Percentiles rank a stretch among this genome's conserved stretches.
Conservation (phyloP, 2,797 vertebrate species). For the Calcarius lapponicus region DNA sequence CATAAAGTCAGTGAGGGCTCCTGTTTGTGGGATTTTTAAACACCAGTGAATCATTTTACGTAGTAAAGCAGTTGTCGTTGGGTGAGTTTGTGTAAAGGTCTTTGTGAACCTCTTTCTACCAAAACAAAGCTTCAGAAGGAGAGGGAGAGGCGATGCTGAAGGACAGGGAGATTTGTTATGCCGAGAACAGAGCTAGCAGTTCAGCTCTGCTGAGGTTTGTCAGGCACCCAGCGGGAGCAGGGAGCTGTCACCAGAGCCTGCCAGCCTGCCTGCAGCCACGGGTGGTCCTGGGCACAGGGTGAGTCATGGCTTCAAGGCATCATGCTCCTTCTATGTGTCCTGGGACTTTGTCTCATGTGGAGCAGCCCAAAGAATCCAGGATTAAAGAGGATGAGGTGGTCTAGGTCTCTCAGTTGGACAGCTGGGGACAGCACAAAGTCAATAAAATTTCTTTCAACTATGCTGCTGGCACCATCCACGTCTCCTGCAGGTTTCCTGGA, state of each 20-base stretch:
- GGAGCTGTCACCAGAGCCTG: neutral
- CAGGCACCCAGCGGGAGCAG: neutral
- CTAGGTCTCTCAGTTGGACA: neutral
- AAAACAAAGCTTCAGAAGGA: conserved; percentile 9
- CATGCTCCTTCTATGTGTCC: neutral
- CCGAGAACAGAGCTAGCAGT: neutral
- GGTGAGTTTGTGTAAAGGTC: conserved; percentile 21
- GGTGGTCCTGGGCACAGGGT: fast-evolving
- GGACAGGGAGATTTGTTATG: neutral
- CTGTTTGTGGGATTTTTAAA: conserved; percentile 60
- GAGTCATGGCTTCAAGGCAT: neutral
- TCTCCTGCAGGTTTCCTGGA: neutral
- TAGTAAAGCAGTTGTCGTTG: neutral
- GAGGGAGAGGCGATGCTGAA: neutral
- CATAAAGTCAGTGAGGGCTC: conserved; percentile 36
- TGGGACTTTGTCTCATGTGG: fast-evolving
- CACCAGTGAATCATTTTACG: conserved; percentile 46
- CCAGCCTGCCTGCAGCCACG: fast-evolving
- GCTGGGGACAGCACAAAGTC: neutral
- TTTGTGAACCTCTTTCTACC: neutral
- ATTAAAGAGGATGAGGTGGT: neutral
- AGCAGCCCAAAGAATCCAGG: neutral
- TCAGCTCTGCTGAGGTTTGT: neutral
- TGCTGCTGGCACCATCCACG: neutral
- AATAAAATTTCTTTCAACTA: neutral